A percentile compares a stretch with the other conserved stretches of the same genome.
Evolutionary conservation across 2,113 vertebrate genomes (phyloP).

Genomic region (Mystacornis crossleyi): DNA sequence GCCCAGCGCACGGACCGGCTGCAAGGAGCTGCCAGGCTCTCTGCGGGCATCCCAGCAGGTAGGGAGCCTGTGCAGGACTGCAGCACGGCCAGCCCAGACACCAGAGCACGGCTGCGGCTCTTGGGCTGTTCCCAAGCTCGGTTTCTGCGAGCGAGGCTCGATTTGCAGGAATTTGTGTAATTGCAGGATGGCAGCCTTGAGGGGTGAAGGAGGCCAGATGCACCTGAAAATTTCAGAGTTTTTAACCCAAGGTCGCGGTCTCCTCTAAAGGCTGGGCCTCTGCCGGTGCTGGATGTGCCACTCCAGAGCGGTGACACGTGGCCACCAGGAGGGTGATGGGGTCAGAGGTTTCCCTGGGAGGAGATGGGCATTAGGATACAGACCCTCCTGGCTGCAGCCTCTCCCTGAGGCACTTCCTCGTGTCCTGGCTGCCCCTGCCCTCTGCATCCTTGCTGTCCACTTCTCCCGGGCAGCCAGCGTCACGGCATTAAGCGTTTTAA

Average conservation of each 20-base stretch:
- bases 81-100: rapidly evolving
- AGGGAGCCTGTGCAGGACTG: rapidly evolving
- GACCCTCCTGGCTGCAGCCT: background rate
- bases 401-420: rapidly evolving
- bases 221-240: background rate
- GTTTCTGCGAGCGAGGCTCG: rapidly evolving
- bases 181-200: rapidly evolving
- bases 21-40: background rate
- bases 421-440: background rate
- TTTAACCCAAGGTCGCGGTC: rapidly evolving
- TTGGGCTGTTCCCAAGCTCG: background rate
- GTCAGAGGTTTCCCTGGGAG: background rate
- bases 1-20: rapidly evolving
- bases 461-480: rapidly evolving
- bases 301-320: rapidly evolving
- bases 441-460: background rate
- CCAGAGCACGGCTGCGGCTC: background rate
- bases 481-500: background rate
- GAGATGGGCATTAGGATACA: background rate
- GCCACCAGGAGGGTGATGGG: background rate
- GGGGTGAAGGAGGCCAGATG: background rate
- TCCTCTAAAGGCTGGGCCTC: background rate
- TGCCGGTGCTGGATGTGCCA: rapidly evolving
- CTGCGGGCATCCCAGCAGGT: rapidly evolving
- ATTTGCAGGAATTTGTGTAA: background rate